Evolutionary conservation across 2,113 vertebrate species (phyloP), one percentile per base, ranked within the genome.

Genomic region (Ursus arctos): DNA sequence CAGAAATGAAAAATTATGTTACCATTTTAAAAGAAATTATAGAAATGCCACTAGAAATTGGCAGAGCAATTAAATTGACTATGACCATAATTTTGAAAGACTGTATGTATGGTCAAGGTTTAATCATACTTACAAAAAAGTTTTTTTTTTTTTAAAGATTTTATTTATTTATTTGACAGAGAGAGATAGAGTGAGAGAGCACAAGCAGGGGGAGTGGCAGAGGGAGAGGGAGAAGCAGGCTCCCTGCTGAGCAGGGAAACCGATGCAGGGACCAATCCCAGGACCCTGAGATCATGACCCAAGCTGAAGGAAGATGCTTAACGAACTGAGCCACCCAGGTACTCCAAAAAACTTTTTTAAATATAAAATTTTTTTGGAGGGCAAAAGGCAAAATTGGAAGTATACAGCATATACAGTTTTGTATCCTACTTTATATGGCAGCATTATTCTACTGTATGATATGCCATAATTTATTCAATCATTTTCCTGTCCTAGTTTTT

Each of bases 21-120:
- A 71, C 13, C 43, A 91, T 89, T 93, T 96, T 77, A 36, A 93
- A 96, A 92, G 53, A 95, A 57, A 77, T 69, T 67, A 88, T 8
- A 63, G 59, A 96, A 80, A 93, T 81, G n/a, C 24, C 10, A 89
- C 21, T 69, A 80, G 71, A 94, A 97, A 94, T 28, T 55, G 47
- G 40, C 14, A 47, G 77, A 96, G 65, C 21, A 76, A 88, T 36
- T 96, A 91, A 51, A 84, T 3, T 77, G 6, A 88, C 7, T 33
- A 69, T 86, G 26, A 93, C 24, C 14, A 51, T 47, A 74, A 69
- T 85, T 88, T 96, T 79, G 33, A 91, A 96, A 89, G 82, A 89
- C n/a, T 92, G 0, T 65, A 84, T 59, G 7, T 21, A 49, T 5
- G 76, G 51, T 88, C 8, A 92, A 90, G 19, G 18, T 0, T 43